phyloP scores from a whole-genome alignment of 2,888 invertebrate species.

The Calliopum simillimum region DNA sequence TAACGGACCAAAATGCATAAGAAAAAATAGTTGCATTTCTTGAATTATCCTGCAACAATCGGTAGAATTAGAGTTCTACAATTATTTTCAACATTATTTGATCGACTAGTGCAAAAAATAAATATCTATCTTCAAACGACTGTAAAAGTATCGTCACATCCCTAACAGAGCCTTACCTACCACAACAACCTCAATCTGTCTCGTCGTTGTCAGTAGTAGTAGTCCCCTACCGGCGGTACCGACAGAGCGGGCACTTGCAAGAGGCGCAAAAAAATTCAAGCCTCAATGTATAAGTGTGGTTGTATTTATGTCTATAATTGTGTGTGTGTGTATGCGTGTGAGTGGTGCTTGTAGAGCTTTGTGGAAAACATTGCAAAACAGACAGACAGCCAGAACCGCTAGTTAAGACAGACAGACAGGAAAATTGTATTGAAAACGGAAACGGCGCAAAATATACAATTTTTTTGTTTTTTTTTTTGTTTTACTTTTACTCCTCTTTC shows the following conservation, averaged over 20 bases:
- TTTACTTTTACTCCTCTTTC: no score
- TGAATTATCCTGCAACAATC: no score
- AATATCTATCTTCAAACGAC: no score
- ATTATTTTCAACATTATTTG: no score
- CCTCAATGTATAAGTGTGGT: background rate
- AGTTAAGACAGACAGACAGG: slow-evolving; percentile 3
- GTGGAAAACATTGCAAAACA: background rate
- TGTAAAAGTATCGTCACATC: no score
- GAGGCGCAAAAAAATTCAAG: background rate
- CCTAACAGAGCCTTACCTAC: no score
- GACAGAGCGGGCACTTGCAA: slow-evolving; percentile 1
- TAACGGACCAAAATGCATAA: no score
- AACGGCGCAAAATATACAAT: slow-evolving; percentile 34
- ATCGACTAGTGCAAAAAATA: no score
- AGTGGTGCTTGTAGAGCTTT: no score
- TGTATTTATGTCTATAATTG: background rate
- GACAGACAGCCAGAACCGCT: background rate
- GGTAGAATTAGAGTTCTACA: no score
- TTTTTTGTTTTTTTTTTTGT: background rate
- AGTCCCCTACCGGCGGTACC: background rate
- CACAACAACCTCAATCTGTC: slow-evolving; percentile 5
- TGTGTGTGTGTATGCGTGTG: no score
- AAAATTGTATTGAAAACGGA: slow-evolving; percentile 40
- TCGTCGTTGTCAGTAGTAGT: background rate
- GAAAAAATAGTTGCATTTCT: no score